phyloP scores from a whole-genome alignment of 2,113 vertebrate species.

The Turnix velox region DNA sequence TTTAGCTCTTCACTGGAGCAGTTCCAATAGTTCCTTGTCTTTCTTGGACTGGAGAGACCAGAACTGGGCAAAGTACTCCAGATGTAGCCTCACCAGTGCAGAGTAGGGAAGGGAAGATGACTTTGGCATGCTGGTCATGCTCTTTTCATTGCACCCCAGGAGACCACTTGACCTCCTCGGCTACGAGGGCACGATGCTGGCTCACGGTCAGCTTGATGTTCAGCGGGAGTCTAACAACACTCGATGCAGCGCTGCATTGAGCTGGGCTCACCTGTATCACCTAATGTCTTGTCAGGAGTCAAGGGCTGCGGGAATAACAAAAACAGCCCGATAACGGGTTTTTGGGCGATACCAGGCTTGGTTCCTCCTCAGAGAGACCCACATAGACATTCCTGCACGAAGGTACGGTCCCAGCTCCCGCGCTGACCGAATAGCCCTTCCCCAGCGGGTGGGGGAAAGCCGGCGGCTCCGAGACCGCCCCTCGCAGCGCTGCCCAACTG shows the following conservation, averaged over 20 bases:
- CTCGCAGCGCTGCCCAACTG: background rate
- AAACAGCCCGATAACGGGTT: fast-evolving
- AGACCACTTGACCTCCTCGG: background rate
- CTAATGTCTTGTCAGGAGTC: too few relatives aligned
- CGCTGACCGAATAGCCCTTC: fast-evolving
- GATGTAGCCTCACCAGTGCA: background rate
- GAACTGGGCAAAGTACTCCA: background rate
- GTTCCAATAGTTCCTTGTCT: too few relatives aligned
- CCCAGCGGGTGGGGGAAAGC: fast-evolving
- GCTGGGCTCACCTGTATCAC: background rate
- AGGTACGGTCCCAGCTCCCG: background rate
- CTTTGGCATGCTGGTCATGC: background rate
- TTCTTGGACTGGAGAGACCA: background rate
- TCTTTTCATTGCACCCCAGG: background rate
- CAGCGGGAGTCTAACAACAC: too few relatives aligned
- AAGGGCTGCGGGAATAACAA: fast-evolving
- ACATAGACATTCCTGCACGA: fast-evolving
- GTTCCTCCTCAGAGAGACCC: background rate
- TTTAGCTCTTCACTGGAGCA: background rate
- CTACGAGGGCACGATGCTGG: background rate
- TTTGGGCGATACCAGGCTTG: too few relatives aligned
- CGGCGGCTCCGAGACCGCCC: background rate
- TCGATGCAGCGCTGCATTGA: background rate
- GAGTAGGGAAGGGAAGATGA: background rate
- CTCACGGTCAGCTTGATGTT: background rate